Percentiles rank a stretch among this genome's conserved stretches.
Evolutionary conservation across 2,888 invertebrate genomes (phyloP).

Genomic region (Stenotaenia linearis): DNA sequence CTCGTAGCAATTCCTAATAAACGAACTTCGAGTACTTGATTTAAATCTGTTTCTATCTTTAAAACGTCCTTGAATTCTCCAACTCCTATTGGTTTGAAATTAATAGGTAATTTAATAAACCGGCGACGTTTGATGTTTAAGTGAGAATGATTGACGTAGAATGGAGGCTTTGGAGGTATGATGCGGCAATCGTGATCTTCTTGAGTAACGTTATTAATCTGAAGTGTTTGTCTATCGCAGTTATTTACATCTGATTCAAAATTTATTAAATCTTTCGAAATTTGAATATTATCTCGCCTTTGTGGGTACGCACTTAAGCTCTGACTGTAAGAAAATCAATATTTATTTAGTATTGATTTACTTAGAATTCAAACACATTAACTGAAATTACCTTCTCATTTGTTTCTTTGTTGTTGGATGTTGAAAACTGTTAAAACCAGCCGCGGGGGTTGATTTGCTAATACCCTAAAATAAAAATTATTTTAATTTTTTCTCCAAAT

Average conservation of each 20-base stretch:
- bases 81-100: not conserved
- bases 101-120: not conserved
- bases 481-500: no score
- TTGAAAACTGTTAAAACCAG: not conserved
- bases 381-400: not conserved
- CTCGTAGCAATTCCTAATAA: not conserved
- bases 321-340: not conserved
- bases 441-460: no score
- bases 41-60: not conserved
- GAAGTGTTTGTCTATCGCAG: not conserved
- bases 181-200: not conserved
- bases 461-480: not conserved
- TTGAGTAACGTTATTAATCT: not conserved
- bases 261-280: not conserved
- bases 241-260: not conserved
- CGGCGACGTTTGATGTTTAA: not conserved
- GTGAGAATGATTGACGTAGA: not conserved
- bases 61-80: not conserved
- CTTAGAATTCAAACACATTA: not conserved
- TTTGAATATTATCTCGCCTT: not conserved
- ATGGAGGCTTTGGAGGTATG: constrained; percentile 1
- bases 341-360: not conserved
- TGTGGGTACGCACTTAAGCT: not conserved
- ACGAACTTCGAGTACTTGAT: not conserved
- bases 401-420: not conserved